These are phyloP conservation scores for Carollia perspicillata DNA, from an alignment of 2,113 vertebrate species.

Conservation along the genomic window DNA sequence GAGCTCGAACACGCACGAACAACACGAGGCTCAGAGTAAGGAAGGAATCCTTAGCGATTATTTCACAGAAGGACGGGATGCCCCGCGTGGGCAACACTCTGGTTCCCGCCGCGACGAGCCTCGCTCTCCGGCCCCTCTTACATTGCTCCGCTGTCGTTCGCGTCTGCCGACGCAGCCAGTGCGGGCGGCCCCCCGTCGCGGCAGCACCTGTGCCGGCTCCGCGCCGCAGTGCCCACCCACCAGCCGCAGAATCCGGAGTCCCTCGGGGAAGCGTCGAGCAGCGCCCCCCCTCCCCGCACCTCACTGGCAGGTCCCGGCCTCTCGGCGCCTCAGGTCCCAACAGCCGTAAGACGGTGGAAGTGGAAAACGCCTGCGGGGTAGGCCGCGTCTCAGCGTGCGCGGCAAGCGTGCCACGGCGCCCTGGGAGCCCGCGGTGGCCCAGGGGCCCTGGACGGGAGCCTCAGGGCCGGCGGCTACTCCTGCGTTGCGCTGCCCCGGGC, in stretches of 20 bases:
- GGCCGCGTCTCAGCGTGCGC: background rate
- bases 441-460: background rate
- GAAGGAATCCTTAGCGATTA: conserved; percentile 53
- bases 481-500: background rate
- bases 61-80: conserved; percentile 57
- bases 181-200: background rate
- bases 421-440: background rate
- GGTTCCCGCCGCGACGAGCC: background rate
- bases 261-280: background rate
- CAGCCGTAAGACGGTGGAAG: rapidly evolving
- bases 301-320: conserved; percentile 45
- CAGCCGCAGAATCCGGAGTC: background rate
- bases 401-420: background rate
- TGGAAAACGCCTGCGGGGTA: conserved; percentile 46
- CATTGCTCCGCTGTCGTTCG: background rate
- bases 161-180: background rate
- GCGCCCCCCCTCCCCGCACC: background rate
- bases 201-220: background rate
- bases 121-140: background rate
- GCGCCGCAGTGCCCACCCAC: background rate
- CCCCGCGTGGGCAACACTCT: background rate
- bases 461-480: background rate
- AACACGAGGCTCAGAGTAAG: conserved; percentile 13
- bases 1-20: background rate
- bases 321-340: background rate